Base-by-base conservation (phyloP, 1,140 invertebrate genomes). In the Drosophila takahashii region DNA sequence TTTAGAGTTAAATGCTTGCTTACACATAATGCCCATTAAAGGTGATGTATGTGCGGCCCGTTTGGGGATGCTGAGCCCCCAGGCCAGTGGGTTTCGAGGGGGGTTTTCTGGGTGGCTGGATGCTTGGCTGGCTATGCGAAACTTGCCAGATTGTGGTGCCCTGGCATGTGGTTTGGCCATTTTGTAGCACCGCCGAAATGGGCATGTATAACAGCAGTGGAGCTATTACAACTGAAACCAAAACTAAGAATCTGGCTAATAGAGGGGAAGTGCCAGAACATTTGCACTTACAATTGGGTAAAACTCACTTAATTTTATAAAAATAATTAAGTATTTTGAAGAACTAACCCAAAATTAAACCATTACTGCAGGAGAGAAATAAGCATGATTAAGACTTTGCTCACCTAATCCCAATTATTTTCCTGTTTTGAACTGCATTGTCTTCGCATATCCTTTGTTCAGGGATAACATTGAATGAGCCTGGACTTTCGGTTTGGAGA, bases 11-110 rank as follows among this genome's bases (percentile, higher is more conserved):
- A 86, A 81, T 87, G 81, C 81, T 70, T 67, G 81, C 81, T 67
- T 66, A 86, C 81, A 86, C 81, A 85, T 78, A 86, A 86, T 81
- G 70, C 81, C 78, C 83, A 86, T 86, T 86, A 86, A 87, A 81
- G 83, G 74, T 86, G 78, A 86, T 86, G 67, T 81, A 81, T 85
- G 52, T 58, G 45, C 58, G 50, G 32, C 53, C 69, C 53, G 34
- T 71, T 71, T 71, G 69, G 66, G 69, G 37, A 42, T 50, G n/a
- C 50, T 50, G 36, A 41, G 44, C 9, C 39, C 58, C 57, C 32
- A n/a, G 29, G 32, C 11, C 39, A 37, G 45, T 36, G 27, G 27
- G 8, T 34, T 48, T 27, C 7, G 27, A 15, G 4, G 9, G 27
- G 27, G 15, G 41, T 32, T 11, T 42, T 18, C 4, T 4, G 41